These are phyloP conservation scores for Parazoanthus atlanticus DNA, from an alignment of 92 coral and sea anemone species.

Conservation along the genomic window DNA sequence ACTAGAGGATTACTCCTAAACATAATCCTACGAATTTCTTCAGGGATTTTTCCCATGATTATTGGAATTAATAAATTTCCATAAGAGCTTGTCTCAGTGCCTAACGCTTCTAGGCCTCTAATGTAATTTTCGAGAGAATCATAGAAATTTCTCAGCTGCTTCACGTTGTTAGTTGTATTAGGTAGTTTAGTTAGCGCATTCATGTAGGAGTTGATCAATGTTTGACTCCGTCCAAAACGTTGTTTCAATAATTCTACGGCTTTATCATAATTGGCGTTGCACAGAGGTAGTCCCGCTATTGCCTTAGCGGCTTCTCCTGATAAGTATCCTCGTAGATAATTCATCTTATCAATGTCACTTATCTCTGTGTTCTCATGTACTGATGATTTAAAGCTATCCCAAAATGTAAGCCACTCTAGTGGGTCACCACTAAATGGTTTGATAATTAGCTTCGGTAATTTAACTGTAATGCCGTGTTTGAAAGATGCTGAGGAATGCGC, in stretches of 20 bases:
- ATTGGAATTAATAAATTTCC: conserved; percentile 18
- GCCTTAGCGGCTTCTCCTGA: conserved; percentile 42
- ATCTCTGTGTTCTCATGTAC: conserved; percentile 22
- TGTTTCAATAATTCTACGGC: conserved; percentile 27
- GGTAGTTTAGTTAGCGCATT: conserved; percentile 33
- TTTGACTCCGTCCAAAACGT: conserved; percentile 42
- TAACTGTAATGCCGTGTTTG: no score
- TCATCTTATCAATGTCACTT: conserved; percentile 39
- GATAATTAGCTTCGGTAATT: no score
- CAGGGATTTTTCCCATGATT: conserved; percentile 30
- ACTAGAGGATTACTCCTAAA: conserved; percentile 24
- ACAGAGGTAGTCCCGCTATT: conserved; percentile 39
- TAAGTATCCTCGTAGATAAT: conserved; percentile 28
- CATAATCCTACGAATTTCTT: conserved; percentile 19
- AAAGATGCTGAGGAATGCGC: no score
- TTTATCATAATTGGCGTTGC: conserved; percentile 22
- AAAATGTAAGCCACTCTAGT: no score
- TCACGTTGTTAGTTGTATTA: conserved; percentile 8
- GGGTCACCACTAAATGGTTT: no score
- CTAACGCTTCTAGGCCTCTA: conserved; percentile 38
- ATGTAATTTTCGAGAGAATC: conserved; percentile 23
- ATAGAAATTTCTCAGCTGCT: conserved; percentile 30
- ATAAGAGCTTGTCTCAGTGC: neutral
- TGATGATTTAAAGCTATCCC: conserved; percentile 44
- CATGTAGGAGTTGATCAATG: conserved; percentile 40